Evolutionary conservation across 2,888 invertebrate species (phyloP), one percentile per base, ranked within the genome.

Genomic region (Allygus modestus): DNA sequence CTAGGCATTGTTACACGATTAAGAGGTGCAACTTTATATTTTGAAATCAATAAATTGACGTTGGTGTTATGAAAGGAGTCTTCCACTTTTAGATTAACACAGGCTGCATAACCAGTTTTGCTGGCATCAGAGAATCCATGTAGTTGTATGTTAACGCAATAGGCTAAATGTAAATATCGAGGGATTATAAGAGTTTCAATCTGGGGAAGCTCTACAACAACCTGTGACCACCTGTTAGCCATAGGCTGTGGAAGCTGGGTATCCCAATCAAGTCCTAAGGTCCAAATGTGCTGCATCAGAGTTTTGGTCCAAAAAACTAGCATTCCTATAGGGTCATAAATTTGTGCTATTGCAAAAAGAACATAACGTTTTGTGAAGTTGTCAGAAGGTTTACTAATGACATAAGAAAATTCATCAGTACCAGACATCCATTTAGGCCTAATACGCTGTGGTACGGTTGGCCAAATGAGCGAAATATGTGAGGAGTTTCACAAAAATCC

Each of bases 1-100:
- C 87, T 71, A 9, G 87, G 87, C 31, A 88, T 84, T 0, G 86
- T 86, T 5, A 86, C 77, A 15, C 71, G 58, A 58, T 87, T 88
- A 7, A 82, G 31, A 17, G 82, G 58, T 1, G 65, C 61, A n/a
- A 82, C 65, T 43, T 65, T 33, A 58, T 65, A 82, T 61, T 82
- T 82, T 23, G 82, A 15, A n/a, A 43, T 61, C 11, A 82, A n/a
- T 20, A 82, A 28, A 33, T 28, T 33, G 7, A 61, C 41, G 7
- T 28, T 23, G 5, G 20, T 12, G 26, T 33, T 26, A 9, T 28
- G 1, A 1, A 20, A 12, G 7, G 61, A 26, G 9, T 31, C n/a
- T 20, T 26, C 54, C 0, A 26, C 37, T 15, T 41, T 23, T 1
- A 82, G 15, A 20, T 82, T 65, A 28, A 82, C 58, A 41, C 82